phyloP scores from a whole-genome alignment of 2,113 vertebrate genomes.

The Aegypius monachus region DNA sequence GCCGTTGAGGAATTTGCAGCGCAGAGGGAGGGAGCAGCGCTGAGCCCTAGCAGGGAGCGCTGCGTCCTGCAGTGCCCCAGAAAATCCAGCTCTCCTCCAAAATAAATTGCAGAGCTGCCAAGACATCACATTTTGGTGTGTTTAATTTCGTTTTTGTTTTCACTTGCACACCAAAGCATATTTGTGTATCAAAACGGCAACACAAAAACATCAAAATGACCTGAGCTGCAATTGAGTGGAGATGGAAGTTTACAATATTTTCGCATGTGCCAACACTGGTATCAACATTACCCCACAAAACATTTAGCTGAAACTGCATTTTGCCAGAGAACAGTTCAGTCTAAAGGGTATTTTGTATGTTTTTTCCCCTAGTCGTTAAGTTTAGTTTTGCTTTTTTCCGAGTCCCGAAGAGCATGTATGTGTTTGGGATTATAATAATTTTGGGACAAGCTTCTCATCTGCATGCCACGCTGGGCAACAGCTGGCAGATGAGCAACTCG shows the following conservation, averaged over 20 bases:
- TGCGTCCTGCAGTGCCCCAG: neutral
- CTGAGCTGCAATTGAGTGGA: neutral
- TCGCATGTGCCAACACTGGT: neutral
- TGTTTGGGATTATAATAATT: neutral
- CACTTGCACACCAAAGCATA: neutral
- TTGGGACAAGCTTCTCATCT: neutral
- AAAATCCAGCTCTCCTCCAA: neutral
- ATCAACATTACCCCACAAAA: neutral
- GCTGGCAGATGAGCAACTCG: neutral
- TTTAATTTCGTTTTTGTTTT: constrained; percentile 3
- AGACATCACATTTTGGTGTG: neutral
- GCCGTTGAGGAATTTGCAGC: neutral
- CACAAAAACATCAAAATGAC: neutral
- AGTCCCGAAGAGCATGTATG: neutral
- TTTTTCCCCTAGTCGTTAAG: neutral
- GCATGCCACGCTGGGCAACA: neutral
- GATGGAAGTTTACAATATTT: neutral
- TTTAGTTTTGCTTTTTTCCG: neutral
- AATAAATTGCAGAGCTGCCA: neutral
- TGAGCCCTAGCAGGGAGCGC: neutral
- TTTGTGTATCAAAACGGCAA: neutral
- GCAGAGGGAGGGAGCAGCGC: neutral
- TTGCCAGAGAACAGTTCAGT: neutral
- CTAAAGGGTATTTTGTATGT: neutral
- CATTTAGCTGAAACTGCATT: neutral